A percentile compares a stretch with the other conserved stretches of the same genome.
phyloP scores from a whole-genome alignment of 2,797 vertebrate genomes.

The Alectoris magna region DNA sequence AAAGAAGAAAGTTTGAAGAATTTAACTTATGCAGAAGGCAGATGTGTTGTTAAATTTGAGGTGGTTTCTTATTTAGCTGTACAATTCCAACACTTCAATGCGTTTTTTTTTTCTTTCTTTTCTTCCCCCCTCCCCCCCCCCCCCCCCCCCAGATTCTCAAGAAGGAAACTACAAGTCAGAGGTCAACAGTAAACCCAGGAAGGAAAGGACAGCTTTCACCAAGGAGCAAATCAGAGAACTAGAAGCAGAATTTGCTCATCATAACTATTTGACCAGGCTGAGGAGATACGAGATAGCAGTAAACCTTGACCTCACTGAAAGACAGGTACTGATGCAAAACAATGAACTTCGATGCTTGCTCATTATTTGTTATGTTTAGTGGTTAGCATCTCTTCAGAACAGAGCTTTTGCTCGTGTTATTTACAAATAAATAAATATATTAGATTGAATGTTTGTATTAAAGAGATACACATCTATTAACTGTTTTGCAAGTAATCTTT shows the following conservation, averaged over 20 bases:
- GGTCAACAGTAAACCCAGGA: conserved; percentile 97
- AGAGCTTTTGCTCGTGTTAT: not conserved
- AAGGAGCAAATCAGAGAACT: conserved; percentile 99
- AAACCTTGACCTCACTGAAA: conserved; percentile 98
- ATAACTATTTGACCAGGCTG: conserved; percentile 99
- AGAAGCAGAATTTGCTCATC: conserved; percentile 99
- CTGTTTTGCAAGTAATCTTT: not conserved
- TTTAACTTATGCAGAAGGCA: not conserved
- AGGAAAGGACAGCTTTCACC: conserved; percentile 99
- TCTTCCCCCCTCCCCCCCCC: not conserved
- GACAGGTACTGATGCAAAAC: conserved; percentile 89
- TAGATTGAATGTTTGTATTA: not conserved
- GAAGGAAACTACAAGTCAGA: conserved; percentile 98
- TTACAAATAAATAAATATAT: not conserved
- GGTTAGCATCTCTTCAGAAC: not conserved
- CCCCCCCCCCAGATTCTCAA: conserved; percentile 89
- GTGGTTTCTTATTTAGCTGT: not conserved
- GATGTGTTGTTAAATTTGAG: not conserved
- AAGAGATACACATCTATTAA: not conserved
- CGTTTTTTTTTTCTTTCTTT: conserved; percentile 73
- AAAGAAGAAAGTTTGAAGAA: not conserved
- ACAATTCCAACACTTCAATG: not conserved
- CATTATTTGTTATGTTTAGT: not conserved
- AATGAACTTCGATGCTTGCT: not conserved
- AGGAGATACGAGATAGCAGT: conserved; percentile 98